Base-by-base conservation (phyloP, 2,113 vertebrate species). In the Tragelaphus scriptus region DNA sequence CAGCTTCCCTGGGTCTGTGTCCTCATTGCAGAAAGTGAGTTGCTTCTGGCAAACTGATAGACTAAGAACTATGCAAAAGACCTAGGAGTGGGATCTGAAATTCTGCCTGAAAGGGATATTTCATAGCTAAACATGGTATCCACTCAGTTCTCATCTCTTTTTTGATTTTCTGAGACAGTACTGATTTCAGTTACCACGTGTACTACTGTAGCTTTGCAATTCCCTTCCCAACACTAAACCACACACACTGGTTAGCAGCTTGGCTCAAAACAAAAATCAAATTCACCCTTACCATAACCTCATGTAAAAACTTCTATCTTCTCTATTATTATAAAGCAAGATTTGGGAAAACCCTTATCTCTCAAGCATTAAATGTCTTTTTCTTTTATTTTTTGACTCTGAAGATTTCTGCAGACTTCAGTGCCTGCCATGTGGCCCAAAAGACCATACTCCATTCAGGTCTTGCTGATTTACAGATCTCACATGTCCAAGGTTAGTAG, bases 61-160 rank as follows among this genome's bases (percentile, higher is more conserved):
- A 91, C 68, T 89, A 81, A 91, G 30, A 97, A 93, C 79, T 90
- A 36, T 93, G 96, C 85, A 85, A 88, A 93, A 93, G 49, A 96
- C 51, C n/a, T 68, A 85, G 89, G 71, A 61, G 2, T 80, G 71
- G 15, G 47, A 44, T n/a, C 86, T 92, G 49, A 84, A 91, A 96
- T 85, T 95, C 53, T 97, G 49, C 92, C 28, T 84, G 11, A 55
- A 88, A 92, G 77, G 32, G 7, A 1, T 93, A n/a, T 58, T 93
- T 86, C 44, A 49, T 63, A 88, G 28, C 30, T 77, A 86, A 90
- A 84, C 40, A n/a, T 56, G n/a, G 32, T 51, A 10, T 51, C n/a
- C 28, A 23, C 36, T 85, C 49, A 89, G 25, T 82, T 58, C 36
- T 9, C 49, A 55, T 93, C 88, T 90, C 32, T 82, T 96, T 84